phyloP scores from a whole-genome alignment of 2,797 vertebrate species.

The Aulostomus chinensis region DNA sequence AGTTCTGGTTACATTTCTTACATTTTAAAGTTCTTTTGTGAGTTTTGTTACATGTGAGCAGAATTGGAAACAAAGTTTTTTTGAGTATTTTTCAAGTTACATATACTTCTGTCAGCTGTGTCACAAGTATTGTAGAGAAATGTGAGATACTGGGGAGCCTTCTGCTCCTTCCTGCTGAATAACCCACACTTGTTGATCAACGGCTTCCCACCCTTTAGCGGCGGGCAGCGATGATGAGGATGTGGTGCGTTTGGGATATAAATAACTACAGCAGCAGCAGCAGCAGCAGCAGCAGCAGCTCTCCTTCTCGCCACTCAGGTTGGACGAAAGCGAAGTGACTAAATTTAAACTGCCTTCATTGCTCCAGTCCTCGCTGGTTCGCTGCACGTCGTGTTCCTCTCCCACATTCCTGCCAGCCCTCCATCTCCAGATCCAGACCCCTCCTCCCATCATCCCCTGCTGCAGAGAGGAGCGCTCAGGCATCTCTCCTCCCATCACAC shows the following conservation, averaged over 20 bases:
- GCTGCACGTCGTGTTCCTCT: slow-evolving; percentile 36
- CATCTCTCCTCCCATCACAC: slow-evolving; percentile 60
- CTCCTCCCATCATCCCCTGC: slow-evolving; percentile 63
- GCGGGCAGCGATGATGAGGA: slow-evolving; percentile 1
- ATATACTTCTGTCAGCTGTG: too few species aligned
- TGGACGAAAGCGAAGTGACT: slow-evolving; percentile 12
- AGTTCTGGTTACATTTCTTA: too few species aligned
- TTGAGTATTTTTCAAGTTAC: too few species aligned
- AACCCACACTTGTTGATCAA: neutral
- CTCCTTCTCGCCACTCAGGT: neutral
- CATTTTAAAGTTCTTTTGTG: too few species aligned
- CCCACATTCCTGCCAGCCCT: slow-evolving; percentile 63
- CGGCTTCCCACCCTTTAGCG: neutral
- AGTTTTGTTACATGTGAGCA: too few species aligned
- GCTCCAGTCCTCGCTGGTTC: too few species aligned
- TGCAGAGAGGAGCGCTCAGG: slow-evolving; percentile 39
- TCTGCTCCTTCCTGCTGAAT: too few species aligned
- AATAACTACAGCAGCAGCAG: slow-evolving; percentile 5
- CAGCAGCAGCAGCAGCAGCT: slow-evolving; percentile 9
- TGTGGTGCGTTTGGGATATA: neutral
- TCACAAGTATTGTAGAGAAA: too few species aligned
- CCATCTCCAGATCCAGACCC: slow-evolving; percentile 68
- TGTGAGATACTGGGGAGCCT: too few species aligned
- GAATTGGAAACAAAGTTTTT: too few species aligned
- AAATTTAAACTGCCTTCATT: slow-evolving; percentile 54